A percentile compares a stretch with the other conserved stretches of the same genome.
phyloP scores from a whole-genome alignment of 2,888 invertebrate genomes.

The Cerceris ruficornis region DNA sequence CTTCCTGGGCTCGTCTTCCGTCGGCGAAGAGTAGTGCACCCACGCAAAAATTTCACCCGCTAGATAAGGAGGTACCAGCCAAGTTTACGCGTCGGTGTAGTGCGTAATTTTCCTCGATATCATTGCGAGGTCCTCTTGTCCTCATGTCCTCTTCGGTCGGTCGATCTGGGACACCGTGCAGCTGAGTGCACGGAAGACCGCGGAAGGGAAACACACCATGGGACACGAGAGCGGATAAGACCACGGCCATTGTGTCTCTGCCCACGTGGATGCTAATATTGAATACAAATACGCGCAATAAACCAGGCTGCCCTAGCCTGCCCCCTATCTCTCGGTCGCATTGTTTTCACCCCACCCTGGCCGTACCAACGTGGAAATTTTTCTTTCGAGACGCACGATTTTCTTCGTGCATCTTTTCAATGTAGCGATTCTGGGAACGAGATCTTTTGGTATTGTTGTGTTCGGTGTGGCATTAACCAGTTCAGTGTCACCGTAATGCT shows the following conservation, averaged over 20 bases:
- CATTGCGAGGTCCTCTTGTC: conserved; percentile 18
- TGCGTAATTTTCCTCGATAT: conserved; percentile 57
- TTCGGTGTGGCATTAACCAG: neutral
- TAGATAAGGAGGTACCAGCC: conserved; percentile 35
- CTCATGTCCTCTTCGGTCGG: conserved; percentile 15
- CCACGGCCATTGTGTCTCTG: conserved; percentile 73
- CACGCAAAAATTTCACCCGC: conserved; percentile 35
- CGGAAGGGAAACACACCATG: conserved; percentile 52
- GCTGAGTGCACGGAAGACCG: conserved; percentile 27
- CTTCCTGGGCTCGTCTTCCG: conserved; percentile 12
- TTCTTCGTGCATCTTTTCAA: conserved; percentile 13
- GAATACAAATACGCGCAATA: conserved; percentile 72
- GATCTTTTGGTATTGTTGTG: neutral
- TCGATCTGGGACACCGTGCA: conserved; percentile 45
- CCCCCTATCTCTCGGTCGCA: conserved; percentile 50
- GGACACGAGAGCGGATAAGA: conserved; percentile 65
- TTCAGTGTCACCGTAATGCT: neutral
- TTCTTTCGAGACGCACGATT: conserved; percentile 19
- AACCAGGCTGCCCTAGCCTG: conserved; percentile 62
- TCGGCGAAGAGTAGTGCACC: conserved; percentile 11
- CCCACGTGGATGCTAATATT: conserved; percentile 77
- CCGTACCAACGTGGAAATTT: conserved; percentile 13
- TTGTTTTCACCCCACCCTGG: conserved; percentile 47
- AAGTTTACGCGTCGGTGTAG: conserved; percentile 47
- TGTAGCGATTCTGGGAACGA: neutral